Evolutionary conservation across 2,888 invertebrate genomes (phyloP).

Genomic region (Myopa testacea): DNA sequence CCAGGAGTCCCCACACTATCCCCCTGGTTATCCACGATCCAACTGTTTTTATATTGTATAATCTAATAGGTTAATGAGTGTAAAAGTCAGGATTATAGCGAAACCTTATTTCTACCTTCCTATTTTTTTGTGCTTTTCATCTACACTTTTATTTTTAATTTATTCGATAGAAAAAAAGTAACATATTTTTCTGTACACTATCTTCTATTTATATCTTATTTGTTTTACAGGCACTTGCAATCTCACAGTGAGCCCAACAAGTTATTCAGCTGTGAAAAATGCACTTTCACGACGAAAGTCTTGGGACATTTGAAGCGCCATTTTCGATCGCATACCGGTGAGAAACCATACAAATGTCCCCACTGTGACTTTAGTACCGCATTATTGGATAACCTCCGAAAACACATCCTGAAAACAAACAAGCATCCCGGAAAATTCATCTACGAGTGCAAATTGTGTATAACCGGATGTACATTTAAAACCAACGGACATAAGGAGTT

Average conservation of each 20-base stretch:
- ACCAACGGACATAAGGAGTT: constrained; percentile 62
- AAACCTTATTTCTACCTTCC: too few species aligned
- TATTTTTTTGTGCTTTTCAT: too few species aligned
- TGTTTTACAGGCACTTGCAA: constrained; percentile 58
- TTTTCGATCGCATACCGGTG: constrained; percentile 81
- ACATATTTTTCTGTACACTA: too few species aligned
- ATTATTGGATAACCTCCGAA: constrained; percentile 86
- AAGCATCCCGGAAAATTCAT: constrained; percentile 80
- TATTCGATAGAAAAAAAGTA: too few species aligned
- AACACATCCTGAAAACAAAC: constrained; percentile 77
- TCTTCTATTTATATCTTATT: not conserved
- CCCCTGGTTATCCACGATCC: too few species aligned
- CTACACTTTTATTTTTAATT: too few species aligned
- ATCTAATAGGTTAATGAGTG: too few species aligned
- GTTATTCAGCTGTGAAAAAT: constrained; percentile 75
- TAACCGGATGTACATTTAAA: constrained; percentile 42
- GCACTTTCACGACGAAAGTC: constrained; percentile 77
- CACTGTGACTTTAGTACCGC: constrained; percentile 84
- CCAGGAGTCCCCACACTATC: too few species aligned
- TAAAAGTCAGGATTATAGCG: too few species aligned
- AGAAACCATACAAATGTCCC: constrained; percentile 87
- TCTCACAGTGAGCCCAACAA: constrained; percentile 68
- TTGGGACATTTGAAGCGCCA: constrained; percentile 83
- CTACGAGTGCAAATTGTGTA: constrained; percentile 82
- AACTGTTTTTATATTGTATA: too few species aligned